Evolutionary conservation across 2,113 vertebrate species (phyloP).

Genomic region (Circaetus gallicus): DNA sequence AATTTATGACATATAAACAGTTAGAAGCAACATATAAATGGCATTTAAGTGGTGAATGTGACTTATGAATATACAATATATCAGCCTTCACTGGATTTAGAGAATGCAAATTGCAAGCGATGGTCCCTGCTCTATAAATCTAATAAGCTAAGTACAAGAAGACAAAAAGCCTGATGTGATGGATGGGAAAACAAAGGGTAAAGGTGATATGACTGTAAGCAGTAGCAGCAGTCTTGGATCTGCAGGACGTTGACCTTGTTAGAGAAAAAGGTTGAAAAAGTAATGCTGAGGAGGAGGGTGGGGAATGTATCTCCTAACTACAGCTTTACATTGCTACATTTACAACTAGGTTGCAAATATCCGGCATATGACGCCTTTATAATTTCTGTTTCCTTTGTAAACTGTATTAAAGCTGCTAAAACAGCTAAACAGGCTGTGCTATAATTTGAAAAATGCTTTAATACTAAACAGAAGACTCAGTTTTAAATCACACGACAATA

Average conservation of each 20-base stretch:
- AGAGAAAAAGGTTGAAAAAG: neutral
- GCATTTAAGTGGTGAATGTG: neutral
- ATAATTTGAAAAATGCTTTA: conserved; percentile 2
- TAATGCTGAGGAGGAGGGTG: neutral
- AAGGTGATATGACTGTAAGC: neutral
- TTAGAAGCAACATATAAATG: neutral
- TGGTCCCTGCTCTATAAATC: neutral
- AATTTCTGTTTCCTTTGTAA: neutral
- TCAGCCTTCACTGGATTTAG: neutral
- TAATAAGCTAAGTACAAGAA: neutral
- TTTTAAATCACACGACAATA: conserved; percentile 7
- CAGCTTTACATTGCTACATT: neutral
- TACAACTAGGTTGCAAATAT: neutral
- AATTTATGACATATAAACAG: neutral
- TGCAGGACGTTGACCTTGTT: neutral
- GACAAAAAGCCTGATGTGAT: neutral
- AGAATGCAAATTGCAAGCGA: neutral
- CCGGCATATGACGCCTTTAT: neutral
- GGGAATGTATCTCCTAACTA: neutral
- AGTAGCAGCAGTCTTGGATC: neutral
- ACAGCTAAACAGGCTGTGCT: neutral
- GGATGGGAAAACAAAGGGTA: neutral
- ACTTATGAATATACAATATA: neutral
- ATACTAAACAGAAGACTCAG: neutral
- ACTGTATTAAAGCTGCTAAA: neutral